phyloP scores from a whole-genome alignment of 2,113 vertebrate species.

The Sus scrofa region DNA sequence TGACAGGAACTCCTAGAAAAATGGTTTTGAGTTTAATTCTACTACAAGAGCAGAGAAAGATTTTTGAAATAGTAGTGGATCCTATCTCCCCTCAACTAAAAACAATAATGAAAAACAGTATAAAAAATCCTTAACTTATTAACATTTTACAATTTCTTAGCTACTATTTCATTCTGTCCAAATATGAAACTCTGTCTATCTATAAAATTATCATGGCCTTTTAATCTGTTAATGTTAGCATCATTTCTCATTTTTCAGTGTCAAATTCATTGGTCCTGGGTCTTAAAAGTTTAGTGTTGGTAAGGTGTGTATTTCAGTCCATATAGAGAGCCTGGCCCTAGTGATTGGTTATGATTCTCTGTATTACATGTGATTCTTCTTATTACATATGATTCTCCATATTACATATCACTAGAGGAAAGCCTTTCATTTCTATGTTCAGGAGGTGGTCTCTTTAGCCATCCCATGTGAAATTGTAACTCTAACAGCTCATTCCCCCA shows the following conservation, averaged over 20 bases:
- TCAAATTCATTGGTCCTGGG: not conserved
- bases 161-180: conserved; percentile 24
- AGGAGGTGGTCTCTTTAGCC: not conserved
- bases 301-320: not conserved
- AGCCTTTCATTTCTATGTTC: not conserved
- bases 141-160: conserved; percentile 5
- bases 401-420: not conserved
- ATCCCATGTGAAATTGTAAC: not conserved
- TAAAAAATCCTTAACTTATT: not conserved
- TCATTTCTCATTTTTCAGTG: not conserved
- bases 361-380: not conserved
- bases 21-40: not conserved
- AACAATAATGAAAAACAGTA: not conserved
- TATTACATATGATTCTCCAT: not conserved
- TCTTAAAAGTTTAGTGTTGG: not conserved
- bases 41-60: not conserved
- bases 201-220: not conserved
- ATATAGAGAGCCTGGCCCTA: not conserved
- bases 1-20: too few relatives aligned
- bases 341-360: not conserved
- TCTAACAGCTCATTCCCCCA: not conserved
- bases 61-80: conserved; percentile 21
- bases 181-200: not conserved
- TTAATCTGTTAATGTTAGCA: not conserved
- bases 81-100: conserved; percentile 5